A percentile compares a stretch with the other conserved stretches of the same genome.
phyloP scores from a whole-genome alignment of 2,888 invertebrate species.

The Ganaspis brasiliensis region DNA sequence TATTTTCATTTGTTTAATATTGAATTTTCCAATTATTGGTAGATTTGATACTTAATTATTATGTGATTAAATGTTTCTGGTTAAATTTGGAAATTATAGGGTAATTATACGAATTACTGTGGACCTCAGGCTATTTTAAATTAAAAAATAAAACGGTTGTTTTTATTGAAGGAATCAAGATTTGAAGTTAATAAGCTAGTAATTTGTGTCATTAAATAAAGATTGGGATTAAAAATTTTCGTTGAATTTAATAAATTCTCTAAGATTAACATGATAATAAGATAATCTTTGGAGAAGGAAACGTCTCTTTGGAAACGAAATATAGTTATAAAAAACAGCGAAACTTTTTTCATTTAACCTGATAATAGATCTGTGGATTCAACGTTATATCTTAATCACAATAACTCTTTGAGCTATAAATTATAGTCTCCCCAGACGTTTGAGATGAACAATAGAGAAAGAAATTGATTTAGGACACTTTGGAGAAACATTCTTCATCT shows the following conservation, averaged over 20 bases:
- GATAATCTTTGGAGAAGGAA: background rate
- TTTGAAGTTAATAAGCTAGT: too few species aligned
- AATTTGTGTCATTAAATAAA: too few species aligned
- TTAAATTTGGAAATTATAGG: too few species aligned
- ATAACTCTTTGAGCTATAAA: background rate
- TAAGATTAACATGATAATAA: too few species aligned
- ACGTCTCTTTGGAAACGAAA: background rate
- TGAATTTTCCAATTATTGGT: too few species aligned
- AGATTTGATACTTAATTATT: background rate
- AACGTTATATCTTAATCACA: background rate
- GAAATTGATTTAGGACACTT: slow-evolving; percentile 23
- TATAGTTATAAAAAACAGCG: background rate
- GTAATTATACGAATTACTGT: too few species aligned
- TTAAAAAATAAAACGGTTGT: too few species aligned
- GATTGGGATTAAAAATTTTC: too few species aligned
- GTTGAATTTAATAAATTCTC: too few species aligned
- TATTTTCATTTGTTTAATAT: background rate
- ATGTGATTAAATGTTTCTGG: too few species aligned
- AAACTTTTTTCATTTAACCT: background rate
- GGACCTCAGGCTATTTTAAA: too few species aligned
- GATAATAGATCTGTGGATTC: background rate
- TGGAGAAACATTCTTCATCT: background rate
- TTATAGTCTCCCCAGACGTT: background rate
- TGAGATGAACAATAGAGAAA: background rate
- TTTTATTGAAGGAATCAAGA: too few species aligned